Evolutionary conservation across 2,113 vertebrate genomes (phyloP).

Genomic region (Zosterops pallidus): DNA sequence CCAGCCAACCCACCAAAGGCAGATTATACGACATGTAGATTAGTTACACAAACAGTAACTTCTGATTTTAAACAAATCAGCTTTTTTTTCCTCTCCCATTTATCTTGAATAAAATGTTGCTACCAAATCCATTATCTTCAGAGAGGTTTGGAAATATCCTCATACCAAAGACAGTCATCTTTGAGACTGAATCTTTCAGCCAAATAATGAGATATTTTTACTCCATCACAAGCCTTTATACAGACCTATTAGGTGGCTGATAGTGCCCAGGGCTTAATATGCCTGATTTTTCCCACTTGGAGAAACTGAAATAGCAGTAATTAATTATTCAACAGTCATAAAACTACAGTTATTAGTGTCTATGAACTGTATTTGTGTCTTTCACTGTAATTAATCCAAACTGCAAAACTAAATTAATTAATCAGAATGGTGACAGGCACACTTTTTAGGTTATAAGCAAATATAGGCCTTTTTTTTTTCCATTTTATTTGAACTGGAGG

Average conservation of each 20-base stretch:
- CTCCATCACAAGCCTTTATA: background rate
- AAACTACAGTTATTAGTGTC: background rate
- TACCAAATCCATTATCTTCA: background rate
- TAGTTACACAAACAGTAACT: background rate
- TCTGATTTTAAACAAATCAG: background rate
- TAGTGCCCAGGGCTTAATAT: background rate
- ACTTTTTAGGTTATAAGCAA: background rate
- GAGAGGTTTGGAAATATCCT: background rate
- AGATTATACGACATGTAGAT: background rate
- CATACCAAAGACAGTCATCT: background rate
- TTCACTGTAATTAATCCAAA: background rate
- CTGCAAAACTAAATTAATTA: background rate
- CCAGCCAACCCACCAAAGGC: background rate
- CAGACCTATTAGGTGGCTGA: background rate
- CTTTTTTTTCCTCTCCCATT: background rate
- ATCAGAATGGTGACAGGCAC: background rate
- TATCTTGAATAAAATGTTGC: background rate
- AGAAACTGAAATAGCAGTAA: background rate
- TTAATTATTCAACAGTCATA: background rate
- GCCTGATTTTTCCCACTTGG: background rate
- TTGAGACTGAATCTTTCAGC: background rate
- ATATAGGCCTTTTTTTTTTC: accelerated
- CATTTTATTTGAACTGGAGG: background rate
- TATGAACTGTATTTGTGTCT: background rate
- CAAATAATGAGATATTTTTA: background rate